Evolutionary conservation across 2,888 invertebrate genomes (phyloP).

Genomic region (Scaeva pyrastri): DNA sequence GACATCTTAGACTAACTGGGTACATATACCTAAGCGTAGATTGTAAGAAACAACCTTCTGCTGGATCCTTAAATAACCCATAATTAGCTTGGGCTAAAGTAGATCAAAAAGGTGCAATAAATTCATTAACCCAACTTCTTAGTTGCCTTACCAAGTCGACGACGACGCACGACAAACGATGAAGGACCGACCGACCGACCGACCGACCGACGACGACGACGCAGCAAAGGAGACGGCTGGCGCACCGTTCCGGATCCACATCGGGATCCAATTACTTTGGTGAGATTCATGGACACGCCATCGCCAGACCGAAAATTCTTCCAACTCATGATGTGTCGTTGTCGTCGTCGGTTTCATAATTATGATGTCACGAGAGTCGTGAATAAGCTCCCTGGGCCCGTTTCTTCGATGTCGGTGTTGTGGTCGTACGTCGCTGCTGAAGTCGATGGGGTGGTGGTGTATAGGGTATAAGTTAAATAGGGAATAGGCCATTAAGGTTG

Average conservation of each 20-base stretch:
- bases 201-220: not conserved
- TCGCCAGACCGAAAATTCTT: constrained; percentile 45
- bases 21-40: not conserved
- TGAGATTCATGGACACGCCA: constrained; percentile 46
- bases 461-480: constrained; percentile 34
- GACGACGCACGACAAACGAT: too few relatives aligned
- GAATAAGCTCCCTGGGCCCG: constrained; percentile 18
- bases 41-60: constrained; percentile 31
- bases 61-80: constrained; percentile 57
- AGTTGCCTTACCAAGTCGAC: constrained; percentile 10
- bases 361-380: constrained; percentile 63
- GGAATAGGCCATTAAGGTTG: constrained; percentile 53
- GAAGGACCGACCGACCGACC: too few relatives aligned
- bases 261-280: constrained; percentile 68
- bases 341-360: constrained; percentile 38
- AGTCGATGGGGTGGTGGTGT: not conserved
- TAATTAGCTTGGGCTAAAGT: constrained; percentile 70
- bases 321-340: constrained; percentile 35
- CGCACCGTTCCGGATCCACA: constrained; percentile 40
- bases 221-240: not conserved
- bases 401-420: not conserved
- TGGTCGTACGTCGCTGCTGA: not conserved
- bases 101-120: constrained; percentile 75
- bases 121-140: constrained; percentile 65
- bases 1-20: constrained; percentile 2